Base-by-base conservation (phyloP, 2,888 invertebrate genomes). In the Euplexia lucipara region DNA sequence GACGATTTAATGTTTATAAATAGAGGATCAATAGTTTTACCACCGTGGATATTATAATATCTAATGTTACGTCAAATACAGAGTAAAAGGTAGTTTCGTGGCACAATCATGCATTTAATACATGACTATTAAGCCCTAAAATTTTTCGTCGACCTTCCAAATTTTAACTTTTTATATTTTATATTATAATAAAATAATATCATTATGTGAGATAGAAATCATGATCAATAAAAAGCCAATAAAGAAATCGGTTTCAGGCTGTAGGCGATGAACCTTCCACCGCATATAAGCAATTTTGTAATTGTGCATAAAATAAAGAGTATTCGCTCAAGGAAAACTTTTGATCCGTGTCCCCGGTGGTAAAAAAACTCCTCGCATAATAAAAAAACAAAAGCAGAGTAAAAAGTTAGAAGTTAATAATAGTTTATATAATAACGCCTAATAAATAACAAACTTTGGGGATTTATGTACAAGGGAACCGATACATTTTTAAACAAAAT, bases 381-480 rank as follows among this genome's bases (percentile, higher is more conserved):
- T 63, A 52, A 60, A 67, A 45, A 34, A 44, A 49, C 16, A 35
- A 34, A 63, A 16, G 16, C 26, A 5, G 8, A 34, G 4, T 63
- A 54, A 34, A 39, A 32, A 48, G 12, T 48, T 22, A 20, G 12
- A 30, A 16, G 10, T 45, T 41, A 42, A 34, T 18, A 0, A 37
- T 30, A 32, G 30, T 49, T 2, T 30, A 30, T 30, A 35, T 12
- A 37, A 9, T 47, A 20, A 30, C 59, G 16, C 2, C 14, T 3
- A 60, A 47, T 32, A 39, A 34, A 48, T 47, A 32, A 41, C 18
- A 59, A 44, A 44, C 20, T 39, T 18, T 16, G 52, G n/a, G n/a
- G 35, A 32, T 18, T 45, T 57, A 65, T 71, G 5, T 65, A 71
- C 72, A 70, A 48, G n/a, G 42, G 26, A 47, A 52, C 37, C 26